Evolutionary conservation across 2,888 invertebrate genomes (phyloP).

Genomic region (Callyntrura sp.): DNA sequence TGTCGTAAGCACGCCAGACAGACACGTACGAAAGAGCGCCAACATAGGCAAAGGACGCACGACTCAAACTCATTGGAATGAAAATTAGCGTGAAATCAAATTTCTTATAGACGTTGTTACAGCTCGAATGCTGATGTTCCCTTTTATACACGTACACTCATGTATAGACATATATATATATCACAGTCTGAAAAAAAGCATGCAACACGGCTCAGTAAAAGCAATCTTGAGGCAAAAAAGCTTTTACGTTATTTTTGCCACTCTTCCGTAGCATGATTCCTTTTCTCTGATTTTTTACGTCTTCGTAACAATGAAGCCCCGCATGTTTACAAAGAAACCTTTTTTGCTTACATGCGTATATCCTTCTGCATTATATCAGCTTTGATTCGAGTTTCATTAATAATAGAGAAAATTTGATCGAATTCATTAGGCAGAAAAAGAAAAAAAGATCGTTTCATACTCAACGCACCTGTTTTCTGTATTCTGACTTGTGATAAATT

Average conservation of each 20-base stretch:
- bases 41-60: not conserved
- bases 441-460: not conserved
- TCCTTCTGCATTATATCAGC: not conserved
- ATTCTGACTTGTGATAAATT: not conserved
- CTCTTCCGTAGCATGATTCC: slow-evolving; percentile 45
- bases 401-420: not conserved
- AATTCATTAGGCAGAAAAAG: slow-evolving; percentile 13
- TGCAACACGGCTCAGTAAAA: slow-evolving; percentile 3
- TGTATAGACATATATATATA: not conserved
- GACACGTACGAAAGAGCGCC: not conserved
- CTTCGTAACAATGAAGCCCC: too few relatives aligned
- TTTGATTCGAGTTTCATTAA: not conserved
- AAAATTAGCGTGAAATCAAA: slow-evolving; percentile 77
- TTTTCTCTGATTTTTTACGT: not conserved
- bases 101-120: slow-evolving; percentile 46
- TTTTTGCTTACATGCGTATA: not conserved
- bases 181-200: not conserved
- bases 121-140: not conserved
- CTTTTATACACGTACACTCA: not conserved
- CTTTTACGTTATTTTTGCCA: slow-evolving; percentile 38
- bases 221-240: slow-evolving; percentile 11
- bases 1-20: too few relatives aligned
- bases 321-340: not conserved
- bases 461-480: slow-evolving; percentile 25
- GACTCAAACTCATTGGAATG: slow-evolving; percentile 58